phyloP scores from a whole-genome alignment of 2,797 vertebrate species.

The Catharus ustulatus region DNA sequence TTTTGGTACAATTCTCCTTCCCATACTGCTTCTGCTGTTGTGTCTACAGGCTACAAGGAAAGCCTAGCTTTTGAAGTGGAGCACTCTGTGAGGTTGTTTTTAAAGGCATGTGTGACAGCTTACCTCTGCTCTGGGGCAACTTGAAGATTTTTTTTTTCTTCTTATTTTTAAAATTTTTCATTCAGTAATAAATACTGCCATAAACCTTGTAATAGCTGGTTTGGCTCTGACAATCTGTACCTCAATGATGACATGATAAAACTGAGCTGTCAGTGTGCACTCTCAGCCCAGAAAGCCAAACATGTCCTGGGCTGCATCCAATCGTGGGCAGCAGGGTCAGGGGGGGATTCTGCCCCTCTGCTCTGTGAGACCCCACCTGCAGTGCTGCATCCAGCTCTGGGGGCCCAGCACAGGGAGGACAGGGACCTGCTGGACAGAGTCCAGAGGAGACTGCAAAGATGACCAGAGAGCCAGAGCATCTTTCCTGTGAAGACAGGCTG shows the following conservation, averaged over 20 bases:
- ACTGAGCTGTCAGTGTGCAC: rapidly evolving
- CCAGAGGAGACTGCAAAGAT: not conserved
- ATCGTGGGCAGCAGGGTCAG: rapidly evolving
- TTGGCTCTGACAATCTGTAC: not conserved
- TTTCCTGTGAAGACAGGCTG: not conserved
- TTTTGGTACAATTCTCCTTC: not conserved
- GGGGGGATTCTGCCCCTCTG: not conserved
- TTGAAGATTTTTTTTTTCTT: not conserved
- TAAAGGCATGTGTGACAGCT: not conserved
- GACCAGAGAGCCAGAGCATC: not conserved
- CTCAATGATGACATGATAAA: not conserved
- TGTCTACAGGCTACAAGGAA: not conserved
- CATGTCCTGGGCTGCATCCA: not conserved
- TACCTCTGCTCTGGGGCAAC: not conserved
- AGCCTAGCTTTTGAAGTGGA: not conserved
- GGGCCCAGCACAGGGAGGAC: rapidly evolving
- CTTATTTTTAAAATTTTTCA: not conserved
- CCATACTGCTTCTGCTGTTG: not conserved
- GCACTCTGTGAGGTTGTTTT: not conserved
- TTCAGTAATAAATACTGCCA: not conserved
- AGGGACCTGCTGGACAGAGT: rapidly evolving
- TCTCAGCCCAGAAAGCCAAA: not conserved
- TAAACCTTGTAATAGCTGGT: not conserved
- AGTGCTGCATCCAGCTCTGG: not conserved
- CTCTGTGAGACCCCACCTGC: not conserved